Evolutionary conservation across 2,888 invertebrate species (phyloP).

Genomic region (Cordilura impudica): DNA sequence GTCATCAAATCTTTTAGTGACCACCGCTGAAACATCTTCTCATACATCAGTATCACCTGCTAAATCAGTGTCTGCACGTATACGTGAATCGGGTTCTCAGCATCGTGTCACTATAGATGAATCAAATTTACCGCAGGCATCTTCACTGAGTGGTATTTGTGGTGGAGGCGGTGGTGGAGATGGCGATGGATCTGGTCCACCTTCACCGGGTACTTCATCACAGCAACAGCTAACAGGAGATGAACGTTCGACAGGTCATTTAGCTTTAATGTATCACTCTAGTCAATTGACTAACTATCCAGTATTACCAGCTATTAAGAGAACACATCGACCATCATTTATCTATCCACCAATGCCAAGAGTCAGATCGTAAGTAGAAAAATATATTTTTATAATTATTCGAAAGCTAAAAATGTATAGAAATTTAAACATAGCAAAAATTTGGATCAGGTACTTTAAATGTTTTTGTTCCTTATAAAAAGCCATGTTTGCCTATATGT

Average conservation of each 20-base stretch:
- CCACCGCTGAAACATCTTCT: constrained; percentile 86
- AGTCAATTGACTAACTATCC: constrained; percentile 77
- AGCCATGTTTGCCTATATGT: too few relatives aligned
- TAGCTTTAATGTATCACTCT: constrained; percentile 77
- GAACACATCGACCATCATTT: constrained; percentile 76
- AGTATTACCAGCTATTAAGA: constrained; percentile 76
- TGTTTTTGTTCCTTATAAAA: background rate
- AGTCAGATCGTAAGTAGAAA: constrained; percentile 76
- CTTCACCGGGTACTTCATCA: constrained; percentile 71
- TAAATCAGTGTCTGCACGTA: constrained; percentile 72
- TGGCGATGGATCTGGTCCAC: constrained; percentile 72
- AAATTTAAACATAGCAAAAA: too few relatives aligned
- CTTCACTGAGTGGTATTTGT: constrained; percentile 71
- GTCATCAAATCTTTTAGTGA: constrained; percentile 85
- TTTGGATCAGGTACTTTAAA: background rate
- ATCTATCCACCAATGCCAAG: constrained; percentile 76
- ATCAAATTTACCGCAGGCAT: constrained; percentile 73
- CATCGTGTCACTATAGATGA: constrained; percentile 78
- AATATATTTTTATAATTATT: background rate
- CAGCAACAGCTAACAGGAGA: constrained; percentile 69
- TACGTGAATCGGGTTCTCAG: constrained; percentile 72
- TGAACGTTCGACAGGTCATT: constrained; percentile 73
- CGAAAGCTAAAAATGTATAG: too few relatives aligned
- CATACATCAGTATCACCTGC: constrained; percentile 81
- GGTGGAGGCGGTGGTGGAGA: constrained; percentile 68